A percentile compares a stretch with the other conserved stretches of the same genome.
Conservation (phyloP, 2,888 invertebrate species). For the Theretra japonica region DNA sequence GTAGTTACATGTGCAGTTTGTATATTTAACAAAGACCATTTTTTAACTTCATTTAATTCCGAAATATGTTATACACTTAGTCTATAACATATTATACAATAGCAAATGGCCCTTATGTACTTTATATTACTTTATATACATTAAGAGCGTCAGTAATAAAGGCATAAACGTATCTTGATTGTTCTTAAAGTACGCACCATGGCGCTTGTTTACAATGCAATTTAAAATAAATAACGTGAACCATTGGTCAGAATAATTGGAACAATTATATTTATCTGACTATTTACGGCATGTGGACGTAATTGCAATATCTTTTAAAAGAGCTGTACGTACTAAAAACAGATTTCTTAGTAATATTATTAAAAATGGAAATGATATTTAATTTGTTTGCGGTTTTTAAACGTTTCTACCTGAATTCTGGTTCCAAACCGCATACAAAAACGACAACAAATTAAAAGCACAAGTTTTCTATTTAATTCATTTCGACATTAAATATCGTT, state of each 20-base stretch:
- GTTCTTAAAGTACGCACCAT: constrained; percentile 4
- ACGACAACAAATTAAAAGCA: background rate
- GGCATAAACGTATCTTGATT: background rate
- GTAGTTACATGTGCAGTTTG: too few species aligned
- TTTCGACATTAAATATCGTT: background rate
- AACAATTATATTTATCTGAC: constrained; percentile 5
- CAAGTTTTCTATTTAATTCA: constrained; percentile 10
- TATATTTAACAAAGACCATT: too few species aligned
- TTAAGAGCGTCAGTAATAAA: background rate
- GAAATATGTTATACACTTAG: too few species aligned
- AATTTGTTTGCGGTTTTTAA: constrained; percentile 18
- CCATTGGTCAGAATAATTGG: background rate
- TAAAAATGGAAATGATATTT: constrained; percentile 3
- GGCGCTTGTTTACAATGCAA: background rate
- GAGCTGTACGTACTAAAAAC: background rate
- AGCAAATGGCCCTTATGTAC: too few species aligned
- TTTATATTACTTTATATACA: too few species aligned
- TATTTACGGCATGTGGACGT: constrained; percentile 6
- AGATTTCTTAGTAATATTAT: background rate
- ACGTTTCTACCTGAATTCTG: constrained; percentile 3
- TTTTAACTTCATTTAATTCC: too few species aligned
- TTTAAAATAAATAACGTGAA: background rate
- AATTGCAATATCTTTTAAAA: constrained; percentile 4
- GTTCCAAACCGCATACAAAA: background rate
- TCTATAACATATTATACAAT: too few species aligned